Evolutionary conservation across 1,140 invertebrate genomes (phyloP), one percentile per base, ranked within the genome.

Genomic region (Pantala flavescens): DNA sequence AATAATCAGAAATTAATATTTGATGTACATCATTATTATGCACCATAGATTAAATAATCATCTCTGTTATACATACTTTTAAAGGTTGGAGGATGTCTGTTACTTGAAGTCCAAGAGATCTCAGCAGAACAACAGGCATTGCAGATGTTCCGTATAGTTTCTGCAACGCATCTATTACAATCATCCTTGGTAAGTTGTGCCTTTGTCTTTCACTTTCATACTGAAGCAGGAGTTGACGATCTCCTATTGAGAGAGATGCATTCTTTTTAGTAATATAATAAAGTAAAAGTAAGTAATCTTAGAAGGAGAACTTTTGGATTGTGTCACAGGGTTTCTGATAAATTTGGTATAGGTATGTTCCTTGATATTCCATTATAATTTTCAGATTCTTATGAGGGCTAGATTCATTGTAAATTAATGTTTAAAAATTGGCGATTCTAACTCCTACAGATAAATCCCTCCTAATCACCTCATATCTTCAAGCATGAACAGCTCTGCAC

Each of bases 121-220:
- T 84, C 0, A 91, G 80, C 0, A 97, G 80, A 12, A 98, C 93
- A 28, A 95, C 76, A 0, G 95, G 96, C 71, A 88, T 84, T 23
- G 90, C 88, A 42, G 91, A 87, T 12, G 88, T 90, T 76, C 87
- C 86, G 81, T 98, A 99, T 0, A 99, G 84, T 63, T 91, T 84
- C 78, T 98, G 91, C 24, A 99, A 83, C 10, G 89, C 89, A 83
- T 99, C 96, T 7, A 98, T 90, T 0, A 90, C 90, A 0, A 92
- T 79, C 88, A 98, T 93, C 0, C 93, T 92, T 2, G 95, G 93
- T 23, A 98, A 84, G 82, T 97, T 97, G 79, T 94, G 89, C 42
- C 90, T 84, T 81, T 98, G 95, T 49, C 95, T 84, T 74, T 86
- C 78, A 0, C 89, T 92, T 84, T 99, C 96, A 81, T 98, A 99